Evolutionary conservation across 2,113 vertebrate genomes (phyloP).

Genomic region (Pygoscelis adeliae): DNA sequence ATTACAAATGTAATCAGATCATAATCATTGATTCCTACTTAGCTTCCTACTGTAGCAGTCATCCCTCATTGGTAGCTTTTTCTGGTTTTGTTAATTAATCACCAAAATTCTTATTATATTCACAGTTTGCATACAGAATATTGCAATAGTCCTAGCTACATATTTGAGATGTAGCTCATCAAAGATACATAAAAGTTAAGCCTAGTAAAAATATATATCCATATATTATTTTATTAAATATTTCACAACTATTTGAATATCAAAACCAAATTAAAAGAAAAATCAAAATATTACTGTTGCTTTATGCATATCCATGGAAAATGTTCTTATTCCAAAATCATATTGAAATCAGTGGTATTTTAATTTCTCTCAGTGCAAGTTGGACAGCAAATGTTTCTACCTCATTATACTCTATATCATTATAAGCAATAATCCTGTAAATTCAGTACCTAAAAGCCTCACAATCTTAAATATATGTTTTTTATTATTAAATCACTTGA

Average conservation of each 20-base stretch:
- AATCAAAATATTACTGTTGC: not conserved
- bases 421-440: not conserved
- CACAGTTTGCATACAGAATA: not conserved
- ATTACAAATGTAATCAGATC: not conserved
- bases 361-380: not conserved
- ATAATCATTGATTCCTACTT: not conserved
- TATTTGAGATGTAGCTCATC: not conserved
- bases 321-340: not conserved
- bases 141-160: not conserved
- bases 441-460: not conserved
- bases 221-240: not conserved
- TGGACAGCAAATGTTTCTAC: not conserved
- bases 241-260: not conserved
- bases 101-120: not conserved
- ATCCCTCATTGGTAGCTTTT: not conserved
- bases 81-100: not conserved
- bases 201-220: not conserved
- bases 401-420: not conserved
- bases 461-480: not conserved
- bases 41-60: not conserved
- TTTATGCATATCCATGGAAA: not conserved
- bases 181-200: not conserved
- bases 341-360: not conserved
- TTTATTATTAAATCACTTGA: not conserved
- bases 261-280: not conserved